A percentile compares a stretch with the other conserved stretches of the same genome.
phyloP scores from a whole-genome alignment of 1,140 invertebrate genomes.

The Hyposmocoma kahamanoa region DNA sequence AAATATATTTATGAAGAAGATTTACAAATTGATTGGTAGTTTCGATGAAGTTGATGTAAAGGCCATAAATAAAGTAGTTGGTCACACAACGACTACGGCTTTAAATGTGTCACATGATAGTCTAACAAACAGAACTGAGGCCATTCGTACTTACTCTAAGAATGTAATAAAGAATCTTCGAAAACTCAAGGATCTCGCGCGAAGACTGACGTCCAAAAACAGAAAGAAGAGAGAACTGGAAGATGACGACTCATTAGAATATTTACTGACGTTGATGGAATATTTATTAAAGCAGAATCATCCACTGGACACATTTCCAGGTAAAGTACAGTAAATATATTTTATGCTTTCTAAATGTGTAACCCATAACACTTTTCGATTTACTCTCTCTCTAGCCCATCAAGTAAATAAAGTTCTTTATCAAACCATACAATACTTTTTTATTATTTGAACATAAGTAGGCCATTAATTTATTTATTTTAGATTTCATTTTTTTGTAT shows the following conservation, averaged over 20 bases:
- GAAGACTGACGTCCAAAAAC: conserved; percentile 17
- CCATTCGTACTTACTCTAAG: conserved; percentile 32
- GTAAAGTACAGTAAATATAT: conserved; percentile 28
- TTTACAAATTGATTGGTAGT: conserved; percentile 33
- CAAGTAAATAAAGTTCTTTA: no score
- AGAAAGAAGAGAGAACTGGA: conserved; percentile 33
- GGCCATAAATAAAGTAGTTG: background rate
- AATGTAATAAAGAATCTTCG: conserved; percentile 46
- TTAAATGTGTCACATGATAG: conserved; percentile 15
- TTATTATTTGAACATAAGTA: no score
- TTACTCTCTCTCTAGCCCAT: no score
- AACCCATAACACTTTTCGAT: no score
- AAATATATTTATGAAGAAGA: conserved; percentile 43
- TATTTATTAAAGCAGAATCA: conserved; percentile 46
- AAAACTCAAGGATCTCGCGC: conserved; percentile 35
- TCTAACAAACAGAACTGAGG: conserved; percentile 17
- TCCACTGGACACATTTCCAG: conserved; percentile 26
- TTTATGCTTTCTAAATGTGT: no score
- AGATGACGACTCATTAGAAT: conserved; percentile 42
- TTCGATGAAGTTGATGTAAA: conserved; percentile 17
- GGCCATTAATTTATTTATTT: no score
- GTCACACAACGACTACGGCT: no score
- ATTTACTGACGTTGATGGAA: conserved; percentile 53
- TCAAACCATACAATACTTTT: no score
- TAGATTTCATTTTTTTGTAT: no score